These are phyloP conservation scores for Spilogale gracilis DNA, from an alignment of 2,113 vertebrate genomes.

Conservation along the genomic window DNA sequence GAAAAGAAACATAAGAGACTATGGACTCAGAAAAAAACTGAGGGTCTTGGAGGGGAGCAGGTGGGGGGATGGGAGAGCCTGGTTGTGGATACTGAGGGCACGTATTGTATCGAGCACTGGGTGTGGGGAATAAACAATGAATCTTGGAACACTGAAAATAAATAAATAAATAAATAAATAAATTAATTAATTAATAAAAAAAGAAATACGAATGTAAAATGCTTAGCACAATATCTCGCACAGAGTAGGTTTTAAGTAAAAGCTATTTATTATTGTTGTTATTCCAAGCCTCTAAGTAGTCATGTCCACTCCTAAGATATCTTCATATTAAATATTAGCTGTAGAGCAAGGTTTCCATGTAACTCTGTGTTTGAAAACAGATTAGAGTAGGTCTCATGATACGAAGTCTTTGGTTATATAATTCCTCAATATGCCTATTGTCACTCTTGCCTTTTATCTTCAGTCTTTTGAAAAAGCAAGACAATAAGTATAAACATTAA, in stretches of 20 bases:
- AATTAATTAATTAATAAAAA: too few relatives aligned
- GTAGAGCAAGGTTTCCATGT: neutral
- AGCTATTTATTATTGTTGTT: neutral
- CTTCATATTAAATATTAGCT: conserved; percentile 30
- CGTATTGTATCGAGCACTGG: too few relatives aligned
- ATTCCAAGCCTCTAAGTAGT: neutral
- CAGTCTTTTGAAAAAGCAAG: conserved; percentile 18
- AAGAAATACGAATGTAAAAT: neutral
- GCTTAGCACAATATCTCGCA: neutral
- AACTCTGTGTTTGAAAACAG: conserved; percentile 3
- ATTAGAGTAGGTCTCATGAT: neutral
- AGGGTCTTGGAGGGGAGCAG: too few relatives aligned
- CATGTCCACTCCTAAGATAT: neutral
- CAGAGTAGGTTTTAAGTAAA: neutral
- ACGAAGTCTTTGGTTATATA: neutral
- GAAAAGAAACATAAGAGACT: too few relatives aligned
- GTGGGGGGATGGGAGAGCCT: too few relatives aligned
- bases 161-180: too few relatives aligned
- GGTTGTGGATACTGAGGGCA: too few relatives aligned
- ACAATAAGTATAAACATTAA: conserved; percentile 47
- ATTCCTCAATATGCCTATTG: conserved; percentile 19
- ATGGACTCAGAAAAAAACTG: too few relatives aligned
- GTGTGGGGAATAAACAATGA: too few relatives aligned
- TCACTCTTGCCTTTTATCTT: conserved; percentile 36
- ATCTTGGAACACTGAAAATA: too few relatives aligned